These are phyloP conservation scores for Oncorhynchus mykiss DNA, from an alignment of 2,113 vertebrate species.

Conservation along the genomic window DNA sequence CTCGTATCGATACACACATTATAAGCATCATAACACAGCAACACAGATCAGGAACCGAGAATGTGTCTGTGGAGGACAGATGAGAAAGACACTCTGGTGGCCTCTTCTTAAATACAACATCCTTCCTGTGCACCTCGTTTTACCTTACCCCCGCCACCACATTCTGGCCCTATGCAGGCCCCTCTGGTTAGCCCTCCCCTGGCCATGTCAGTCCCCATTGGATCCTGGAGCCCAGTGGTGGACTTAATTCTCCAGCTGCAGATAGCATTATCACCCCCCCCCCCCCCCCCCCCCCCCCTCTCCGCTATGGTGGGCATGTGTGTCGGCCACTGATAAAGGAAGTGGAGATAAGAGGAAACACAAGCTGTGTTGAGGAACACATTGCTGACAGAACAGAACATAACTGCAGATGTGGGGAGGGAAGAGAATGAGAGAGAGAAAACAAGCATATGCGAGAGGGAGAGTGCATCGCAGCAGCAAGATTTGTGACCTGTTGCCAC, in stretches of 20 bases:
- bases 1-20: not conserved
- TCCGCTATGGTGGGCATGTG: conserved; percentile 61
- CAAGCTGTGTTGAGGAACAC: conserved; percentile 67
- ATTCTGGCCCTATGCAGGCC: not conserved
- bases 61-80: not conserved
- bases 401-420: conserved; percentile 30
- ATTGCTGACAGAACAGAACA: conserved; percentile 42
- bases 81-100: not conserved
- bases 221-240: conserved; percentile 54
- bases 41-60: not conserved
- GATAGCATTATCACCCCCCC: conserved; percentile 66
- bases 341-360: conserved; percentile 67
- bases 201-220: conserved; percentile 45
- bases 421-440: not conserved
- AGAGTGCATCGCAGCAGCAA: not conserved
- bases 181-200: conserved; percentile 19
- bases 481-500: too few species aligned
- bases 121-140: not conserved
- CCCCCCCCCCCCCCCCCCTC: not conserved
- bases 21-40: not conserved
- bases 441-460: not conserved
- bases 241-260: conserved; percentile 62
- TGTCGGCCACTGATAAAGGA: conserved; percentile 64
- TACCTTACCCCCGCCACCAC: not conserved
- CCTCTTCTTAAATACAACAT: not conserved